phyloP scores from a whole-genome alignment of 2,797 vertebrate species.

The Xerus rutilus region DNA sequence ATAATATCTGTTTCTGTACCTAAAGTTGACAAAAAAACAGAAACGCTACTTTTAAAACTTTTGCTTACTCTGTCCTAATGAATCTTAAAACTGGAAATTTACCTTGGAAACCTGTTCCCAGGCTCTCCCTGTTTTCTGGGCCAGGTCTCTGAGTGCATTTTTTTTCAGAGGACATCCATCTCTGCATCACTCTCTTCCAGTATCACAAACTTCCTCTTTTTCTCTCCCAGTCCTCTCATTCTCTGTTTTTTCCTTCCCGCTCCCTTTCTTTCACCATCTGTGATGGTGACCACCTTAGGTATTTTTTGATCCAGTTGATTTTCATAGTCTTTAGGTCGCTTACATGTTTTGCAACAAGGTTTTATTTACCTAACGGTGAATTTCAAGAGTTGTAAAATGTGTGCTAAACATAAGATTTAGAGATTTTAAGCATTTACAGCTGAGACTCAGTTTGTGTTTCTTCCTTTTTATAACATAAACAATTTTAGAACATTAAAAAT shows the following conservation, averaged over 20 bases:
- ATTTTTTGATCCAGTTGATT: background rate
- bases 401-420: background rate
- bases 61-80: background rate
- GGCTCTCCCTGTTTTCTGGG: rapidly evolving
- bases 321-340: background rate
- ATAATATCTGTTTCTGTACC: background rate
- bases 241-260: background rate
- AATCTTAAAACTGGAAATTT: background rate
- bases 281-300: background rate
- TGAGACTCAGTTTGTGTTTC: background rate
- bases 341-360: background rate
- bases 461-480: slow-evolving; percentile 1
- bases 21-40: background rate
- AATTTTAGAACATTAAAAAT: slow-evolving; percentile 17
- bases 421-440: background rate
- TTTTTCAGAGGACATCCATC: rapidly evolving
- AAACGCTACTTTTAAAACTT: background rate
- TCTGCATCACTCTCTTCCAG: rapidly evolving
- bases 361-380: slow-evolving; percentile 26
- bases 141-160: too few relatives aligned
- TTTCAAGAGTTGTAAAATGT: slow-evolving; percentile 34
- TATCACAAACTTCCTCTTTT: background rate
- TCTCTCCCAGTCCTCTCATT: background rate
- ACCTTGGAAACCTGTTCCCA: background rate
- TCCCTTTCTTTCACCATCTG: background rate